These are phyloP conservation scores for Tetragnatha montana DNA, from an alignment of 2,888 invertebrate species.

Conservation along the genomic window DNA sequence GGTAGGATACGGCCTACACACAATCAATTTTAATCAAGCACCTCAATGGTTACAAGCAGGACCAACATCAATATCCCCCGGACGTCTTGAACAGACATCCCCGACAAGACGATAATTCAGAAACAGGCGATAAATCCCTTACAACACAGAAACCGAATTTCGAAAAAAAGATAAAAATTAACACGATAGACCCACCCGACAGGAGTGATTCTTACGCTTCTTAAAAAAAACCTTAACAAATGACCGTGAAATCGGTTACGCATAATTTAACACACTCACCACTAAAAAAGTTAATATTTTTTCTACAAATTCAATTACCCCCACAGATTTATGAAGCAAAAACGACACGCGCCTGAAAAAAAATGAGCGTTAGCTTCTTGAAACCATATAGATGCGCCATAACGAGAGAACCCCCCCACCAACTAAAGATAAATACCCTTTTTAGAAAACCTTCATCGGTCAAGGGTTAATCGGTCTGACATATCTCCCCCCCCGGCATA, in stretches of 20 bases:
- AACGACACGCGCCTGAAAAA: not conserved
- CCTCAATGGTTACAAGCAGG: slow-evolving; percentile 29
- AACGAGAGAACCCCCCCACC: not conserved
- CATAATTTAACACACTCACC: slow-evolving; percentile 16
- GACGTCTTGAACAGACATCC: slow-evolving; percentile 18
- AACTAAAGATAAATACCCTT: slow-evolving; percentile 22
- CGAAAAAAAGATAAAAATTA: slow-evolving; percentile 44
- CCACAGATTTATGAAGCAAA: slow-evolving; percentile 16
- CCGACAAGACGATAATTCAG: slow-evolving; percentile 32
- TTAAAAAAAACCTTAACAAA: slow-evolving; percentile 41
- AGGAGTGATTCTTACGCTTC: slow-evolving; percentile 34
- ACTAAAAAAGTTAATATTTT: slow-evolving; percentile 1
- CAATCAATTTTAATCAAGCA: not conserved
- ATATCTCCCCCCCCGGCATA: slow-evolving; percentile 35
- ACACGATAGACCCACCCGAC: slow-evolving; percentile 14
- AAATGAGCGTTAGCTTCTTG: slow-evolving; percentile 18
- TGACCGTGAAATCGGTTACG: slow-evolving; percentile 33
- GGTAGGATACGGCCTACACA: not conserved
- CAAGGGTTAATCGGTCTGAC: slow-evolving; percentile 63
- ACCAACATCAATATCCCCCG: slow-evolving; percentile 14
- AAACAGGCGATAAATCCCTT: slow-evolving; percentile 39
- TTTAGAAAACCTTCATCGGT: slow-evolving; percentile 54
- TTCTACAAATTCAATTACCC: slow-evolving; percentile 44
- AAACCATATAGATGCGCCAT: not conserved
- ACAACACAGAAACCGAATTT: slow-evolving; percentile 18